A percentile compares a stretch with the other conserved stretches of the same genome.
These are phyloP conservation scores for Limnodromus scolopaceus DNA, from an alignment of 2,797 vertebrate species.

Conservation along the genomic window DNA sequence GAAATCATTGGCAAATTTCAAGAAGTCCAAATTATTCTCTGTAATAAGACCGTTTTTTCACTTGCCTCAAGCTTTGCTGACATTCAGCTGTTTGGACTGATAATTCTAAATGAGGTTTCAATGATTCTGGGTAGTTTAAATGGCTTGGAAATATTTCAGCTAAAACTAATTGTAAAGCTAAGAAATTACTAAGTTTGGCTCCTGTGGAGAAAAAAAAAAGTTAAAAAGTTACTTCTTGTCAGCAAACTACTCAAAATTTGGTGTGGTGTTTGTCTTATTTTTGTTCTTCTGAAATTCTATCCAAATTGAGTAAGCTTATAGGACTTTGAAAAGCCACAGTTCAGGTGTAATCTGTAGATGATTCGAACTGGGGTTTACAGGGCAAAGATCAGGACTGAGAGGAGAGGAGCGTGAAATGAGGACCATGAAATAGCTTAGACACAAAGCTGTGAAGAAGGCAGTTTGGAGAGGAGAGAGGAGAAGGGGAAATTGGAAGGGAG, in stretches of 20 bases:
- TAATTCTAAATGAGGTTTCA: neutral
- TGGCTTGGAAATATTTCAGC: neutral
- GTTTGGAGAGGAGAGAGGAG: neutral
- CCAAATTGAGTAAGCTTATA: neutral
- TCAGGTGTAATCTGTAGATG: neutral
- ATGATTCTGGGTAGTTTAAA: neutral
- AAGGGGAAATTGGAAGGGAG: neutral
- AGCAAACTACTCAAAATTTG: neutral
- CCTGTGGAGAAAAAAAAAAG: neutral
- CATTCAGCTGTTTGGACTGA: neutral
- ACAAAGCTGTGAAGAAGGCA: neutral
- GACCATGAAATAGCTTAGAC: neutral
- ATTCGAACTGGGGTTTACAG: neutral
- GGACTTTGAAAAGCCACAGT: neutral
- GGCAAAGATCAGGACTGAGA: neutral
- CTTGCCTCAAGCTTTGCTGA: neutral
- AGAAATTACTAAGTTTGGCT: neutral
- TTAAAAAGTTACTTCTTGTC: neutral
- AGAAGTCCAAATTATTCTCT: neutral
- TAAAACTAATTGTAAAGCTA: neutral
- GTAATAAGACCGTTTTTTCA: neutral
- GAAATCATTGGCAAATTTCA: neutral
- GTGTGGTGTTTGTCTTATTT: neutral
- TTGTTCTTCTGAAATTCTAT: neutral
- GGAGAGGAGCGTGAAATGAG: neutral